Base-by-base conservation (phyloP, 1,140 invertebrate species). In the Heliconius eleuchia region DNA sequence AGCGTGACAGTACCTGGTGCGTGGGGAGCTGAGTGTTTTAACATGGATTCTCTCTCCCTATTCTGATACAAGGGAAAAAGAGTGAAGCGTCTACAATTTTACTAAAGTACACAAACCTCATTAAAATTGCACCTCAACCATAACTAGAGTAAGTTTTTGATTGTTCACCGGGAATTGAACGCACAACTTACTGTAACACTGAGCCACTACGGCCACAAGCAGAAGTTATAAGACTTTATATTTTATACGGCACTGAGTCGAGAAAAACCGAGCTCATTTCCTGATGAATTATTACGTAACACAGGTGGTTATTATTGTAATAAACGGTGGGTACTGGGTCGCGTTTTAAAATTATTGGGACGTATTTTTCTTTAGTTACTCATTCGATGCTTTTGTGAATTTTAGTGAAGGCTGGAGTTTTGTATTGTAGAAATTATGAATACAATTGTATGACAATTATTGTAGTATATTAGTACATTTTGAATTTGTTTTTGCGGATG, bases 221-320 rank as follows among this genome's bases (percentile, higher is more conserved):
- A 52, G 5, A 52, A 85, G 60, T 85, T 86, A 84, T 84, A 80
- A 82, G 79, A 73, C 76, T 78, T 76, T 83, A 78, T 83, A 83
- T 77, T 82, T 83, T 78, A 83, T 75, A 77, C 75, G 78, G 80
- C 79, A 79, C 71, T 77, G 80, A 74, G 78, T 78, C 75, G 79
- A 80, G 85, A 86, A 85, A 85, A 85, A 84, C 78, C 75, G 81
- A 77, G 78, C 78, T 78, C 76, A 81, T 78, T 85, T 82, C 79
- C 79, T 82, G 83, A 83, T 82, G 81, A 86, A 83, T 84, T 84
- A 85, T 82, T 80, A 79, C 74, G 60, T 85, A 81, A 82, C 80
- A 80, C 80, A 78, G 80, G 77, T 82, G 71, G 72, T 37, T 74
- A 66, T 77, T 77, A 83, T 84, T 81, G 74, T 81, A 82, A 79